Percentiles rank a stretch among this genome's conserved stretches.
Conservation (phyloP, 2,888 invertebrate species). For the Aplocera efformata region DNA sequence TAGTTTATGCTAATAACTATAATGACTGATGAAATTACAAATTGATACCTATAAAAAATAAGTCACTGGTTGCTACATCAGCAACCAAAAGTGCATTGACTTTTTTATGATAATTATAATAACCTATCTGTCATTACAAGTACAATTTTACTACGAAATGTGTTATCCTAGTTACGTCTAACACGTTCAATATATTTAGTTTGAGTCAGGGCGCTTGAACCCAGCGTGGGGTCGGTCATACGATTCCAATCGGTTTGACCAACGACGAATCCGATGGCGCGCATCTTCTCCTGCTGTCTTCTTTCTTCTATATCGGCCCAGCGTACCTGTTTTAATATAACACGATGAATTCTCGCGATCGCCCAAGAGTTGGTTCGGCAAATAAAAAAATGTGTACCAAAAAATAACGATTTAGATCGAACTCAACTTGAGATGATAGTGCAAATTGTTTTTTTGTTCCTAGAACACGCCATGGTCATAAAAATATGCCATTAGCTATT, state of each 20-base stretch:
- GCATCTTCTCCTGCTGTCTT: slow-evolving; percentile 94
- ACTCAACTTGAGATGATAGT: slow-evolving; percentile 8
- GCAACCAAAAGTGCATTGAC: too few species aligned
- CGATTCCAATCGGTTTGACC: slow-evolving; percentile 98
- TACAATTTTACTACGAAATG: too few species aligned
- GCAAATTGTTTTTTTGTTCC: too few species aligned
- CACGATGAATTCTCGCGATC: slow-evolving; percentile 51
- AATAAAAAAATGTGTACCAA: not conserved
- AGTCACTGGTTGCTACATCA: too few species aligned
- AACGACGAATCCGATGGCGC: slow-evolving; percentile 97
- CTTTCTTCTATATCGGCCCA: slow-evolving; percentile 99
- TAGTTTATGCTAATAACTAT: too few species aligned
- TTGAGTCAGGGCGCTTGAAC: slow-evolving; percentile 93
- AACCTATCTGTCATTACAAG: too few species aligned
- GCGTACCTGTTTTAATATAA: slow-evolving; percentile 88
- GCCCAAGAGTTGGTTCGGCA: not conserved
- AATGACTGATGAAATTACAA: too few species aligned
- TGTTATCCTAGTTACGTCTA: slow-evolving; percentile 39
- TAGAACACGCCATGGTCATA: too few species aligned
- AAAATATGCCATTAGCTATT: too few species aligned
- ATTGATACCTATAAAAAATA: too few species aligned
- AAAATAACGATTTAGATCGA: slow-evolving; percentile 8
- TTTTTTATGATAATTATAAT: too few species aligned
- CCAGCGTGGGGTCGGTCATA: slow-evolving; percentile 95
- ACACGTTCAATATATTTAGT: slow-evolving; percentile 93